phyloP scores from a whole-genome alignment of 2,888 invertebrate species.

The Venusia cambrica region DNA sequence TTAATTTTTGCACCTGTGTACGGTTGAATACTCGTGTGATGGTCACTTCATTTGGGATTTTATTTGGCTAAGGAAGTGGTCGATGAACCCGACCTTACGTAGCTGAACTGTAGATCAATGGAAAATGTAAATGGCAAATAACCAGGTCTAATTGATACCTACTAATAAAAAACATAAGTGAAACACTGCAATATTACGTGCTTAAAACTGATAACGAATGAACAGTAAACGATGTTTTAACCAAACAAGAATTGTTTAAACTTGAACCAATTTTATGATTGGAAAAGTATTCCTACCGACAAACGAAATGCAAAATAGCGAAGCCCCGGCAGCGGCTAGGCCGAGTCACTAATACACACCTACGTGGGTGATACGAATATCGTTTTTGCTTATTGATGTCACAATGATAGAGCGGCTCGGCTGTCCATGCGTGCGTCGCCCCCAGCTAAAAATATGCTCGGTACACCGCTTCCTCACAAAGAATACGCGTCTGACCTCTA shows the following conservation, averaged over 20 bases:
- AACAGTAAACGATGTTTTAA: no score
- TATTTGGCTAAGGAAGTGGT: slow-evolving; percentile 19
- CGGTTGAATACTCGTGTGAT: slow-evolving; percentile 2
- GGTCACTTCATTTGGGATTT: slow-evolving; percentile 5
- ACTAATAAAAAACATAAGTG: no score
- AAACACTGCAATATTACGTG: no score
- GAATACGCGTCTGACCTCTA: slow-evolving; percentile 63
- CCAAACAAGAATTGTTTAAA: no score
- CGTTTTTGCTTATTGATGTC: slow-evolving; percentile 33
- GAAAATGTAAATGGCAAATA: slow-evolving; percentile 5
- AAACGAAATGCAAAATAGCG: no score
- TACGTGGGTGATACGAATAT: slow-evolving; percentile 14
- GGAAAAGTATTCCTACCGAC: no score
- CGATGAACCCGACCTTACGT: slow-evolving; percentile 23
- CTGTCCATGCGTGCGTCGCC: slow-evolving; percentile 55
- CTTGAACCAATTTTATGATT: no score
- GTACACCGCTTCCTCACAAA: slow-evolving; percentile 73
- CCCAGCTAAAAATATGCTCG: slow-evolving; percentile 74
- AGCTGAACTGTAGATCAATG: slow-evolving; percentile 20
- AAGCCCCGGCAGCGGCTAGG: neutral
- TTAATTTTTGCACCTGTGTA: slow-evolving; percentile 18
- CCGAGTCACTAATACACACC: slow-evolving; percentile 4
- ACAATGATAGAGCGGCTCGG: slow-evolving; percentile 38
- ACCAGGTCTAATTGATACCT: no score
- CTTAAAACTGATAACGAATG: no score